Conservation (phyloP, 2,113 vertebrate genomes). For the Nicator chloris region DNA sequence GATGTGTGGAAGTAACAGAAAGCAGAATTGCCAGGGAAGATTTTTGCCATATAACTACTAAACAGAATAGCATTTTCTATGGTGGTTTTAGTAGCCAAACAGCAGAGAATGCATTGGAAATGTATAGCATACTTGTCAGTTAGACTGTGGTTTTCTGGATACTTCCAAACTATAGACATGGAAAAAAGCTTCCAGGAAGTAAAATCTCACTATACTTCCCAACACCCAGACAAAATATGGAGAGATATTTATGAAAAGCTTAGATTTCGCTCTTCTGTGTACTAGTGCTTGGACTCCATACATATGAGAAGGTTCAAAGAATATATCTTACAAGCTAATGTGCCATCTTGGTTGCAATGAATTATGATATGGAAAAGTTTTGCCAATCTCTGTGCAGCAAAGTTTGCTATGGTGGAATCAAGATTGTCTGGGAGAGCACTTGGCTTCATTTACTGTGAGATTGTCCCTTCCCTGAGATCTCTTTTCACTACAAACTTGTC, state of each 20-base stretch:
- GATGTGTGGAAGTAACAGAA: not conserved
- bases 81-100: not conserved
- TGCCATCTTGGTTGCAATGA: not conserved
- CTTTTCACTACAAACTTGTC: not conserved
- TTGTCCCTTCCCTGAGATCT: not conserved
- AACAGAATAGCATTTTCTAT: not conserved
- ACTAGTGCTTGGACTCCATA: not conserved
- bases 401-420: not conserved
- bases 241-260: not conserved
- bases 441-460: not conserved
- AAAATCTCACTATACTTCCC: not conserved
- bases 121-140: not conserved
- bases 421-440: not conserved
- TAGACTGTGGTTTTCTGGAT: slow-evolving; percentile 20
- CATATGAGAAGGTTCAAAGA: not conserved
- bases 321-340: not conserved
- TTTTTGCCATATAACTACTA: not conserved
- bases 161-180: not conserved
- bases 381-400: not conserved
- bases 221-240: not conserved
- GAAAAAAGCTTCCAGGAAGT: slow-evolving; percentile 28
- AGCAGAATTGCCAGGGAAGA: not conserved
- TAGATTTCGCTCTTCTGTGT: not conserved
- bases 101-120: not conserved
- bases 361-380: not conserved